A percentile compares a stretch with the other conserved stretches of the same genome.
Conservation (phyloP, 2,797 vertebrate species). For the Hafferia zeledoni region DNA sequence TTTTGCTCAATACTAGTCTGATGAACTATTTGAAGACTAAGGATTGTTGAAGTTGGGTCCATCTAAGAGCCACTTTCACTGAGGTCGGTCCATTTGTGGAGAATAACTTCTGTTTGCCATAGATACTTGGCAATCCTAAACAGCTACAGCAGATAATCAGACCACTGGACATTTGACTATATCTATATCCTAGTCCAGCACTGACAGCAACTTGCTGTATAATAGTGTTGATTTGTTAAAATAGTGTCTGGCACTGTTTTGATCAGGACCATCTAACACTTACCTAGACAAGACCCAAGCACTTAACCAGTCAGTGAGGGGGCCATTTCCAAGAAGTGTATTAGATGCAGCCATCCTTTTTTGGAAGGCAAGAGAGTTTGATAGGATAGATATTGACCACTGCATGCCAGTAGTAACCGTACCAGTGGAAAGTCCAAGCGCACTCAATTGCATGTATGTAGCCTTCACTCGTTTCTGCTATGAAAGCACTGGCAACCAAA, state of each 20-base stretch:
- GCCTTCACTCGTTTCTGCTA: neutral
- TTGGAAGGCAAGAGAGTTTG: neutral
- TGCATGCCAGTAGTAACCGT: neutral
- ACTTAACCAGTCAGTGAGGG: rapidly evolving
- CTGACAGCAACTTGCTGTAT: neutral
- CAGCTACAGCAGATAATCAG: neutral
- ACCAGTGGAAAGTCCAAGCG: neutral
- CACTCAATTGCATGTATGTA: neutral
- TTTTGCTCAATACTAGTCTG: neutral
- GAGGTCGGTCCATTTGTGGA: neutral
- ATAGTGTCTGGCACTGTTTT: neutral
- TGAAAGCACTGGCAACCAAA: neutral
- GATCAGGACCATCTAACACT: neutral
- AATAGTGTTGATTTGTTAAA: neutral
- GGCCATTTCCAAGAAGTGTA: neutral
- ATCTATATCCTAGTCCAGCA: neutral
- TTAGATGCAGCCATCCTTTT: neutral
- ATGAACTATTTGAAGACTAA: neutral
- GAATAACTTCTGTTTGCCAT: neutral
- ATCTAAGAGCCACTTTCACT: neutral
- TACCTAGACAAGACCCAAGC: neutral
- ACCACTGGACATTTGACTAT: neutral
- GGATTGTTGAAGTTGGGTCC: neutral
- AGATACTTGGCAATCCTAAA: neutral
- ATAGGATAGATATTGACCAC: neutral